Evolutionary conservation across 2,888 invertebrate species (phyloP), one percentile per base, ranked within the genome.

Genomic region (Drosophila mimetica): DNA sequence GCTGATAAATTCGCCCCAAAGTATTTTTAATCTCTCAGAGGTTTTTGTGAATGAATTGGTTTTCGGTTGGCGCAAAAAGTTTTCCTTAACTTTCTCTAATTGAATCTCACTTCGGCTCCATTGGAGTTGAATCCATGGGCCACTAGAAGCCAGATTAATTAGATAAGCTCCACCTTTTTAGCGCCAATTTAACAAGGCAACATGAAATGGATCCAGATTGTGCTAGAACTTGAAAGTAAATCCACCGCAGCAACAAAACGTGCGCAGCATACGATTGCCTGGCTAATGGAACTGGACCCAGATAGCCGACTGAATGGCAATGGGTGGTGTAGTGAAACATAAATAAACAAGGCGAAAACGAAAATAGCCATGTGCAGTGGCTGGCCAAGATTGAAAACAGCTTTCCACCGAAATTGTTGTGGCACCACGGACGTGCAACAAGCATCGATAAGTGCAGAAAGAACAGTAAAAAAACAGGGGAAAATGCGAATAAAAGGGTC

Each of bases 1-100:
- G 51, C 52, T 47, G 30, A 22, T 72, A 41, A 67, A 76, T 79
- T 79, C 79, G 79, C 76, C 76, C 30, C 32, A 22, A 22, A 47
- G 53, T 20, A 47, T 25, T 65, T 46, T 41, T 46, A 39, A 42
- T 18, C 36, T n/a, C 13, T n/a, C 14, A 20, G 11, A 14, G 25
- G 11, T 32, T 51, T 46, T 36, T 34, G 18, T 54, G 46, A 55
- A 71, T 66, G 54, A 48, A 41, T 34, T 36, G 47, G n/a, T 67
- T 30, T 16, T 67, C n/a, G 25, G 54, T 20, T 22, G 20, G 8
- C 22, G 32, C 34, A 34, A 48, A 7, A 53, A 65, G 18, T 55
- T 41, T 51, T 37, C 11, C 36, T 16, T 20, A 71, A 61, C 48
- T 58, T 42, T 8, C 28, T 8, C 22, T 51, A 74, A 53, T 61